These are phyloP conservation scores for Sebastes vulpes DNA, from an alignment of 2,797 vertebrate genomes.

Conservation along the genomic window DNA sequence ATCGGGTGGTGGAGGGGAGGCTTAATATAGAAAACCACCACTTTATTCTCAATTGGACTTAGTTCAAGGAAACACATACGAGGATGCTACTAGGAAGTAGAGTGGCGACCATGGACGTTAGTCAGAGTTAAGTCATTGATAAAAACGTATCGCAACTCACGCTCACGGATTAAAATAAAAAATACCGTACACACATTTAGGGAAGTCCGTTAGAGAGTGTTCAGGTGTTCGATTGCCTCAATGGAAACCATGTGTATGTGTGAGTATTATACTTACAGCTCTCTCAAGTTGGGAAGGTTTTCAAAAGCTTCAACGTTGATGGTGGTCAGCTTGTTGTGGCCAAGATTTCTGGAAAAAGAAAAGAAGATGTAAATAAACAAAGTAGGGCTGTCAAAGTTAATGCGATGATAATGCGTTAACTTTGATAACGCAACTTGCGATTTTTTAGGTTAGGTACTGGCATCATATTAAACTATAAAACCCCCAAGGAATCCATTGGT, in stretches of 20 bases:
- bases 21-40: constrained; percentile 92
- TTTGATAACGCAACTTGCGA: too few relatives aligned
- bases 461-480: too few relatives aligned
- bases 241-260: neutral
- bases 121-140: constrained; percentile 23
- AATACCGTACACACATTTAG: neutral
- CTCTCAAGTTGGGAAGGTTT: constrained; percentile 89
- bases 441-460: too few relatives aligned
- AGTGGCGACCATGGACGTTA: neutral
- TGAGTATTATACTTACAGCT: constrained; percentile 91
- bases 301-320: constrained; percentile 89
- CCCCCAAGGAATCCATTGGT: too few relatives aligned
- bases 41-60: constrained; percentile 84
- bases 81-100: constrained; percentile 56
- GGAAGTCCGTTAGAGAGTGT: neutral
- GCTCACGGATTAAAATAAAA: neutral
- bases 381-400: too few relatives aligned
- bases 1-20: constrained; percentile 90
- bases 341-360: constrained; percentile 90
- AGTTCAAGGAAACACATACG: constrained; percentile 78
- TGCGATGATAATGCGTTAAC: too few relatives aligned
- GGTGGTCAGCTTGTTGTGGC: constrained; percentile 92
- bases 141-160: neutral
- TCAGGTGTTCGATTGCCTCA: neutral
- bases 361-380: neutral